Evolutionary conservation across 2,113 vertebrate species (phyloP).

Genomic region (Serilophus lunatus): DNA sequence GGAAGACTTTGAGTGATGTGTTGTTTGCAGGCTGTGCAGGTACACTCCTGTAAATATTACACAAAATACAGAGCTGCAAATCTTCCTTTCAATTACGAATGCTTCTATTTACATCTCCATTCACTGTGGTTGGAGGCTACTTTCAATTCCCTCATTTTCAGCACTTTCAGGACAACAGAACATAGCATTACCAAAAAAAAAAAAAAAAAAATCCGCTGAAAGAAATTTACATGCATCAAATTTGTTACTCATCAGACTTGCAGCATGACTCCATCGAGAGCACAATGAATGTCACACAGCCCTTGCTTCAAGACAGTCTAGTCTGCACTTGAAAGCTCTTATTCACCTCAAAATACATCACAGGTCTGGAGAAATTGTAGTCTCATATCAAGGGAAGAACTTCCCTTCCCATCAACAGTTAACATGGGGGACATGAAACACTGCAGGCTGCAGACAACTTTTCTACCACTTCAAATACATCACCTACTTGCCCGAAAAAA

Average conservation of each 20-base stretch:
- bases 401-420: not conserved
- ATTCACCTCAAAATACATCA: not conserved
- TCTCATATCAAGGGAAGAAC: not conserved
- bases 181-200: not conserved
- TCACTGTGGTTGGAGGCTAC: not conserved
- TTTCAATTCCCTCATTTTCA: not conserved
- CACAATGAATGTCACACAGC: not conserved
- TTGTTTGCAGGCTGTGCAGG: not conserved
- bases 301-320: not conserved
- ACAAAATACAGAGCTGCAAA: slow-evolving; percentile 21
- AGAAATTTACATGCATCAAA: not conserved
- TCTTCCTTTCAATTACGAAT: slow-evolving; percentile 26
- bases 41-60: not conserved
- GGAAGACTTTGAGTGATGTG: not conserved
- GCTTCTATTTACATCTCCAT: slow-evolving; percentile 31
- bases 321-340: not conserved
- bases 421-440: not conserved
- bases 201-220: not conserved
- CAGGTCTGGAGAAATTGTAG: not conserved
- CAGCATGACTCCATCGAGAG: not conserved
- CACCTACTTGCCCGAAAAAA: not conserved
- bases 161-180: slow-evolving; percentile 4
- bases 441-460: not conserved
- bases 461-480: not conserved
- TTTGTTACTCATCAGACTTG: not conserved